A percentile compares a stretch with the other conserved stretches of the same genome.
These are phyloP conservation scores for Cyaniris semiargus DNA, from an alignment of 2,888 invertebrate genomes.

Conservation along the genomic window DNA sequence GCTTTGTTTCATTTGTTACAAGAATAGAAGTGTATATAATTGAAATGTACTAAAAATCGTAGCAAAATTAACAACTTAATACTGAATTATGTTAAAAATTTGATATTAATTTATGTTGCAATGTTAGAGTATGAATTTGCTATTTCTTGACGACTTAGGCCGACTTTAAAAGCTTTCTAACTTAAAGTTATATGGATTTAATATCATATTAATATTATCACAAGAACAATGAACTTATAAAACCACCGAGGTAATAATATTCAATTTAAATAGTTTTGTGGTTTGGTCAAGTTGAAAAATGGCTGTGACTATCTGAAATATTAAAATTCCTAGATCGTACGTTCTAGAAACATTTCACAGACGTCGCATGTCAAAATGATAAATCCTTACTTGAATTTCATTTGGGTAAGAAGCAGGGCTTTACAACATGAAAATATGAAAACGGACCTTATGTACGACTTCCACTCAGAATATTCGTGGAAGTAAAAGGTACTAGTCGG, in stretches of 20 bases:
- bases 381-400: not conserved
- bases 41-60: no score
- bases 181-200: no score
- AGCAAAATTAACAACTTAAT: no score
- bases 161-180: no score
- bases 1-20: not conserved
- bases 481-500: not conserved
- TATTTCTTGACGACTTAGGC: no score
- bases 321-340: not conserved
- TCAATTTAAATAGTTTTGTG: not conserved
- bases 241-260: not conserved
- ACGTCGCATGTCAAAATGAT: conserved; percentile 6
- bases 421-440: not conserved
- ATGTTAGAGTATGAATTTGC: no score
- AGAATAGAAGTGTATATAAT: not conserved
- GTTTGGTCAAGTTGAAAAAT: not conserved
- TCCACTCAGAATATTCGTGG: not conserved
- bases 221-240: no score
- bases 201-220: no score
- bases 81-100: no score
- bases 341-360: conserved; percentile 10
- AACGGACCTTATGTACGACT: not conserved
- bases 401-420: not conserved
- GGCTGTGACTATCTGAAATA: not conserved
- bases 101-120: no score